Base-by-base conservation (phyloP, 2,797 vertebrate genomes). In the Malurus splendens region DNA sequence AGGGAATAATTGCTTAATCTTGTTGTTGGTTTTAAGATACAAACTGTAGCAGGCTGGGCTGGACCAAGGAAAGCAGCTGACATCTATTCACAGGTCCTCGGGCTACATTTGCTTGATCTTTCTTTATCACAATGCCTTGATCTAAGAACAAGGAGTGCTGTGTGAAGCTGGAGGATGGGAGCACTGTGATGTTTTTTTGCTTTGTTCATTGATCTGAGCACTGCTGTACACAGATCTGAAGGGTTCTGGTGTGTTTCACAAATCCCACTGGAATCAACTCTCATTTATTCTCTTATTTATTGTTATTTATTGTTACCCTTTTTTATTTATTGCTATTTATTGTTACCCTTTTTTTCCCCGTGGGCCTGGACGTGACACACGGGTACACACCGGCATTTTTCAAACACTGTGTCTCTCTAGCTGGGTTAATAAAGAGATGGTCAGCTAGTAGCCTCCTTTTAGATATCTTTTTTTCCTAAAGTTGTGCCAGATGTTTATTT, bases 401-500 rank as follows among this genome's bases (percentile, higher is more conserved):
- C 57, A 55, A 87, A 89, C 74, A 52, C 62, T 70, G 45, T 76
- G 82, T 73, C 71, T 90, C 61, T 84, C 51, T 92, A 85, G 62
- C 82, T 78, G 89, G 66, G 66, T 89, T 84, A 95, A 94, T 93
- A 91, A 88, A 76, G 89, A 89, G 52, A 70, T 41, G 89, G 89
- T 86, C 82, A 94, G 76, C 82, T 71, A 92, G 90, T 84, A 86
- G 80, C 59, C 87, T 61, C 57, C 32, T 93, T 96, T 91, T 79
- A 85, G 82, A 77, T 90, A 79, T 91, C 94, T 87, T 70, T 77
- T 62, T 74, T 71, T 60, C 14, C 73, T 79, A 91, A 95, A 95
- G 89, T 27, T 61, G 61, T 74, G 66, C 90, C 96, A 96, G 96
- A 95, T 97, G 95, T 96, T 96, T 96, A 89, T 94, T 95, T 95